Evolutionary conservation across 2,113 vertebrate genomes (phyloP), one percentile per base, ranked within the genome.

Genomic region (Phylloscopus whistleri): DNA sequence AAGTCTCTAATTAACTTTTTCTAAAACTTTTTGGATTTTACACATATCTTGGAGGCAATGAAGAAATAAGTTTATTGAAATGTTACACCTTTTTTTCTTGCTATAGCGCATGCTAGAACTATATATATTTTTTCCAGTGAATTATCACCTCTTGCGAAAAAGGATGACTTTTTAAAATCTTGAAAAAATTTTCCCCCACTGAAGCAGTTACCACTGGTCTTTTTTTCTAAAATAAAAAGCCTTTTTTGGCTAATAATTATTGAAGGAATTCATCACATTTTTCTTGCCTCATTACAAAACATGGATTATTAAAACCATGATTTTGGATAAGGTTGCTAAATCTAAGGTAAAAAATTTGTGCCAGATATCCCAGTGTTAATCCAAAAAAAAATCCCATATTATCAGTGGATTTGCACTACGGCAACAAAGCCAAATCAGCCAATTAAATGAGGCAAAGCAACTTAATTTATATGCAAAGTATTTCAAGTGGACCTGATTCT

Each of bases 391-490:
- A 63, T 27, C 76, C 35, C 26, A 4, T 68, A 48, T 74, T 86
- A 70, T 69, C 79, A 68, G 53, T 78, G 69, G 31, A 92, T 86
- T 88, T 95, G 22, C 30, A 75, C 41, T 67, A 69, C 23, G 63
- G 31, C 83, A 93, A 90, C 68, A 90, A 90, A 90, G 68, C 64
- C 62, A 88, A 82, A 87, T 41, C 76, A 86, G 56, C 13, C 90
- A 88, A 91, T 95, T 92, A 96, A 93, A 84, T 59, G 43, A 92
- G 84, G 83, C 33, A 94, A 93, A 95, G 52, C 52, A 93, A 90
- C 52, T 92, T 89, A 52, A 88, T 94, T 90, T 94, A 77, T 68
- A 96, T 84, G 79, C 68, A 66, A 89, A 93, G 44, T 77, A 81
- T 80, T 81, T 96, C 79, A 93, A 87, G 69, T 68, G 88, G 93